Percentiles rank a stretch among this genome's conserved stretches.
Conservation (phyloP, 2,797 vertebrate genomes). For the Tolypeutes matacus region DNA sequence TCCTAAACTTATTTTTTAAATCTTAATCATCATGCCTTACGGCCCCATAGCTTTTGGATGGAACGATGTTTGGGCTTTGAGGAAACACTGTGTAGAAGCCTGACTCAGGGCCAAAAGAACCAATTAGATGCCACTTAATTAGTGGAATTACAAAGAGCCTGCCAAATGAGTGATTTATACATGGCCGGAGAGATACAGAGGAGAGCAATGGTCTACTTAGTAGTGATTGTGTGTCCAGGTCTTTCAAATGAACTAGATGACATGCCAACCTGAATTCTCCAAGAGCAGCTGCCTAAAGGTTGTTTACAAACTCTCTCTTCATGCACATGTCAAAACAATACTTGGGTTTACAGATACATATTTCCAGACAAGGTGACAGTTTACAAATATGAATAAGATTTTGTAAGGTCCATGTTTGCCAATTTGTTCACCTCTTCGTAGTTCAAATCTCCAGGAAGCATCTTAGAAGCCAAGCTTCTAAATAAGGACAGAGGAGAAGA, state of each 20-base stretch:
- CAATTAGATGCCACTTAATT: conserved; percentile 35
- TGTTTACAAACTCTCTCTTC: conserved; percentile 56
- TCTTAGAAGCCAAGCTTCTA: conserved; percentile 29
- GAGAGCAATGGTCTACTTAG: conserved; percentile 17
- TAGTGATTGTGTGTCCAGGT: neutral
- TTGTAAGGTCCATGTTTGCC: neutral
- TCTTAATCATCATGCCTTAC: neutral
- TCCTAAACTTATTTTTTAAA: neutral
- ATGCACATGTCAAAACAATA: neutral
- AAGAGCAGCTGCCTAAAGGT: neutral
- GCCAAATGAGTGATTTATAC: conserved; percentile 48
- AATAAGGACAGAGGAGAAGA: conserved; percentile 10
- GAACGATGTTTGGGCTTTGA: neutral
- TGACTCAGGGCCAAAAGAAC: neutral
- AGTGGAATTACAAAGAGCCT: conserved; percentile 52
- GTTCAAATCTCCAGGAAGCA: conserved; percentile 13
- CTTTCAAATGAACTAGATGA: conserved; percentile 34
- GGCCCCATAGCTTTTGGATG: neutral
- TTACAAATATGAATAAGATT: conserved; percentile 40
- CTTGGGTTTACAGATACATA: neutral
- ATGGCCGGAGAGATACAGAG: conserved; percentile 26
- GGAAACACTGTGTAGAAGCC: neutral
- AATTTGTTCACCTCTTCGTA: neutral
- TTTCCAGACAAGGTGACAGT: neutral
- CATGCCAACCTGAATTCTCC: neutral